Percentiles rank a stretch among this genome's conserved stretches.
phyloP scores from a whole-genome alignment of 2,888 invertebrate species.

The Xestia ashworthii region DNA sequence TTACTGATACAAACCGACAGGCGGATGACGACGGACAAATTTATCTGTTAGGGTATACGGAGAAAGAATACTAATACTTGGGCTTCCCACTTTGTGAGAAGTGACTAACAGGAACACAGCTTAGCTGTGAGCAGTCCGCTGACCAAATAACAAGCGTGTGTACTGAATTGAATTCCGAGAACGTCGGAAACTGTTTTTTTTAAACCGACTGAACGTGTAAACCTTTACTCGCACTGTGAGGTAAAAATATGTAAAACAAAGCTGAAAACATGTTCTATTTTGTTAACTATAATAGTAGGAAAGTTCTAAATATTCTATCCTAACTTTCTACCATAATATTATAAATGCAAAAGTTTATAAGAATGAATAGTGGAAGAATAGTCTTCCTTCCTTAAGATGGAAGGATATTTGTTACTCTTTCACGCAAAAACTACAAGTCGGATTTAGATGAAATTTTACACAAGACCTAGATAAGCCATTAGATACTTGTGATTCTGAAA shows the following conservation, averaged over 20 bases:
- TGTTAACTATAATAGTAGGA: neutral
- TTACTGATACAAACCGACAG: slow-evolving; percentile 57
- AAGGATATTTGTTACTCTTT: too few relatives aligned
- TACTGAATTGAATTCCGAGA: neutral
- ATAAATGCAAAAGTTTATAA: too few relatives aligned
- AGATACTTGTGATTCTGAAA: too few relatives aligned
- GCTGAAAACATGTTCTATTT: neutral
- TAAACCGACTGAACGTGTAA: neutral
- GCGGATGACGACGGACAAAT: slow-evolving; percentile 67
- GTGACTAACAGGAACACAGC: slow-evolving; percentile 25
- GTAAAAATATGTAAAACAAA: neutral
- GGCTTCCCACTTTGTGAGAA: slow-evolving; percentile 30
- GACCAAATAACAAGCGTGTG: slow-evolving; percentile 2
- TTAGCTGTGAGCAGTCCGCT: slow-evolving; percentile 14
- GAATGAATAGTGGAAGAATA: too few relatives aligned
- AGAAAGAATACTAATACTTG: slow-evolving; percentile 65
- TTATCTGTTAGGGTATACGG: slow-evolving; percentile 62
- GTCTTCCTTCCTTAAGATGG: too few relatives aligned
- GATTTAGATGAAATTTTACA: too few relatives aligned
- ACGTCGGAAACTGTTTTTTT: neutral
- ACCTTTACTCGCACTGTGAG: neutral
- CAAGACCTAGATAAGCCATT: too few relatives aligned
- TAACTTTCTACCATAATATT: too few relatives aligned
- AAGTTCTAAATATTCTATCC: neutral
- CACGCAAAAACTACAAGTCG: too few relatives aligned